phyloP scores from a whole-genome alignment of 2,888 invertebrate genomes.

The Meteorus colon region DNA sequence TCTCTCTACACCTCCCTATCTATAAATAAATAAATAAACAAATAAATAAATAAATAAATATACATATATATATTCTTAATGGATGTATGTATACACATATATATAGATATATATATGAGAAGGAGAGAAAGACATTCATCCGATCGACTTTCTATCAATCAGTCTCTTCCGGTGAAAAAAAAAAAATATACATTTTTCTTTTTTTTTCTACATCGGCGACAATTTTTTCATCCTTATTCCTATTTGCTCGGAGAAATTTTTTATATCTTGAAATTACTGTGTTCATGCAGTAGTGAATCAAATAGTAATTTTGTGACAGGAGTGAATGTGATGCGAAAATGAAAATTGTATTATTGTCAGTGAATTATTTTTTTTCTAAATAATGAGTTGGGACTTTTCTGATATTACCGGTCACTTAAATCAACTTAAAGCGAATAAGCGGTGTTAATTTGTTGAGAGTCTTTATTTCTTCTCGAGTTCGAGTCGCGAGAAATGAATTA shows the following conservation, averaged over 20 bases:
- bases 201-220: neutral
- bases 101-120: neutral
- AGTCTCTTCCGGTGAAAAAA: slow-evolving; percentile 2
- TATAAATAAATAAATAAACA: slow-evolving; percentile 5
- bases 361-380: no score
- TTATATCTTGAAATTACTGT: neutral
- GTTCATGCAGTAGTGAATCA: no score
- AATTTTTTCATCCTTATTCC: neutral
- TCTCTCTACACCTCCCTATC: slow-evolving; percentile 1
- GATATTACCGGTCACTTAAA: no score
- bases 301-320: no score
- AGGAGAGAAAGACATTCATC: neutral
- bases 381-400: no score
- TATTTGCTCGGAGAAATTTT: neutral
- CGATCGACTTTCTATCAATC: slow-evolving; percentile 28
- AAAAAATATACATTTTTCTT: neutral
- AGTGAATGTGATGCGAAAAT: no score
- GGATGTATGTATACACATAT: neutral
- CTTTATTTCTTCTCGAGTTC: no score
- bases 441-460: no score
- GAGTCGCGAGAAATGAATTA: no score
- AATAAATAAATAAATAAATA: slow-evolving; percentile 1
- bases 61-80: neutral
- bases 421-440: no score
- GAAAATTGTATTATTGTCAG: no score